A percentile compares a stretch with the other conserved stretches of the same genome.
These are phyloP conservation scores for Luperina nickerlii DNA, from an alignment of 2,888 invertebrate species.

Conservation along the genomic window DNA sequence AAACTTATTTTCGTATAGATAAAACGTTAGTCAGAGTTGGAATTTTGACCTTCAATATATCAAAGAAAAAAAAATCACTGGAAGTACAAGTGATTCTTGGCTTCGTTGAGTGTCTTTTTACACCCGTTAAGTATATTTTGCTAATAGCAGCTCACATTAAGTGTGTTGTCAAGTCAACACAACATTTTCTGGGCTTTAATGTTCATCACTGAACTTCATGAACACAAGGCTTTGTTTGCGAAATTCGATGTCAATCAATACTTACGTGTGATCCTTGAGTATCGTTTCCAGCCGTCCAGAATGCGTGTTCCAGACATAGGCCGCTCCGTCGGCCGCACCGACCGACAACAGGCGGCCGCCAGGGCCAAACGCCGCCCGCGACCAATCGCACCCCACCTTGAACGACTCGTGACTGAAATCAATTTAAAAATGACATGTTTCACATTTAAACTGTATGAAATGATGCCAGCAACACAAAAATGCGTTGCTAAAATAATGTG, in stretches of 20 bases:
- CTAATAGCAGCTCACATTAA: background rate
- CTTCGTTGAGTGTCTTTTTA: background rate
- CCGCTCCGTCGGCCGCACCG: conserved; percentile 97
- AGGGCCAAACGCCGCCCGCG: conserved; percentile 97
- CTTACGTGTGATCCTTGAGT: conserved; percentile 95
- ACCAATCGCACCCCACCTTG: conserved; percentile 98
- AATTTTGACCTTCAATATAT: background rate
- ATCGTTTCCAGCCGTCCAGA: conserved; percentile 94
- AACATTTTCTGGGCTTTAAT: background rate
- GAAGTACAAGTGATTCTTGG: background rate
- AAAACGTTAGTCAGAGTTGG: background rate
- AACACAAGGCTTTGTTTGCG: background rate
- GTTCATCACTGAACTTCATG: background rate
- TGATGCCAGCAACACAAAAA: background rate
- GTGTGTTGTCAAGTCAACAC: background rate
- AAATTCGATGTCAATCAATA: conserved; percentile 69
- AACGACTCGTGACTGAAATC: conserved; percentile 96
- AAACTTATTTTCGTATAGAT: background rate
- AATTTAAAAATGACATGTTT: background rate
- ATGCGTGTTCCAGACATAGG: conserved; percentile 97
- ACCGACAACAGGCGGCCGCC: conserved; percentile 97
- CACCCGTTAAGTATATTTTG: background rate
- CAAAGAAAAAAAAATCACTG: background rate
- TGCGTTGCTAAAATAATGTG: background rate
- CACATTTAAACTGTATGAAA: background rate